Evolutionary conservation across 2,113 vertebrate species (phyloP).

Genomic region (Falcunculus frontatus): DNA sequence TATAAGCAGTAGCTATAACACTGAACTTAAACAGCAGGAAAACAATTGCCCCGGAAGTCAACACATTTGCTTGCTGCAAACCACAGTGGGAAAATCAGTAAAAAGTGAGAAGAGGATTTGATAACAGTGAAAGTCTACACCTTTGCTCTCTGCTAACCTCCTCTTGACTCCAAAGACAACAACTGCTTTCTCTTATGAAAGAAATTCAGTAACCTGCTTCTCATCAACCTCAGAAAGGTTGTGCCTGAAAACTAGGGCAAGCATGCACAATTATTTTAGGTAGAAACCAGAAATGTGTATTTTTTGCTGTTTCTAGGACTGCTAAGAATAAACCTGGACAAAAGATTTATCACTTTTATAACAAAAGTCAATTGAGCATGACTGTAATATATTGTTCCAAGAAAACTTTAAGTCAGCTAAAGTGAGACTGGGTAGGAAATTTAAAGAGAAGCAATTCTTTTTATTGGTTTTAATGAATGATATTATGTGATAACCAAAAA

Average conservation of each 20-base stretch:
- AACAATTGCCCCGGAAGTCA: not conserved
- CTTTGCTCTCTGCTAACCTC: not conserved
- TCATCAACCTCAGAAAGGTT: not conserved
- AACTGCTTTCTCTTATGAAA: not conserved
- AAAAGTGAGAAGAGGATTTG: not conserved
- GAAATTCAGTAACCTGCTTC: not conserved
- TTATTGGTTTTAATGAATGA: slow-evolving; percentile 73
- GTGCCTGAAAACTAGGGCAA: not conserved
- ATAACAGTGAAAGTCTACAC: not conserved
- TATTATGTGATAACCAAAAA: slow-evolving; percentile 69
- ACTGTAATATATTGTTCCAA: slow-evolving; percentile 68
- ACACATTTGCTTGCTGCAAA: not conserved
- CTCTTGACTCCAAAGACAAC: not conserved
- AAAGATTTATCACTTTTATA: slow-evolving; percentile 68
- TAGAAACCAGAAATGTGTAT: not conserved
- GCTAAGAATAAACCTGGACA: slow-evolving; percentile 34
- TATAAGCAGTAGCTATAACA: not conserved
- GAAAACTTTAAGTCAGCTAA: slow-evolving; percentile 67
- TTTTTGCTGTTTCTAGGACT: slow-evolving; percentile 51
- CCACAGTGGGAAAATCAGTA: not conserved
- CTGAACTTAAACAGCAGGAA: not conserved
- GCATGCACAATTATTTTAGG: slow-evolving; percentile 26
- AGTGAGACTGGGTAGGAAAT: slow-evolving; percentile 57
- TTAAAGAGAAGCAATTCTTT: slow-evolving; percentile 67
- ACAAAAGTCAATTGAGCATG: slow-evolving; percentile 64